Base-by-base conservation (phyloP, 2,797 vertebrate species). In the Oreochromis grahami region DNA sequence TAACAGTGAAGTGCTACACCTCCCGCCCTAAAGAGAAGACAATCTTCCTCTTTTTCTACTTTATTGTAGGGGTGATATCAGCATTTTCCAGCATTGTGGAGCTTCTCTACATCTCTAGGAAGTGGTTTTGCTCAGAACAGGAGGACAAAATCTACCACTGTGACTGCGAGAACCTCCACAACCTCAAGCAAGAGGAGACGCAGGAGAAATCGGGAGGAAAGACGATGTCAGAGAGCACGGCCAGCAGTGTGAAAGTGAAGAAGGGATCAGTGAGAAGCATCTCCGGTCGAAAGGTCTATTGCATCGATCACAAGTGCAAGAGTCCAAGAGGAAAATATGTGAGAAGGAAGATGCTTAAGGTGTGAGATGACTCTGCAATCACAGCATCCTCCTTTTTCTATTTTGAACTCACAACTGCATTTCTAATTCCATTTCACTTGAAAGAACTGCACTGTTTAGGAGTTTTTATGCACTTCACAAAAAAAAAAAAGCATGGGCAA, bases 21-120 rank as follows among this genome's bases (percentile, higher is more conserved):
- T 98, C 98, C n/a, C 97, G 98, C 4, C 97, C 98, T 9, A 97
- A 97, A 0, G 98, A 99, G 95, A 99, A 98, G 92, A 98, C 98
- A 0, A 74, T 98, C 90, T 98, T 99, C 95, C 96, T 99, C 81
- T 90, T 96, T 89, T 99, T 99, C 94, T 99, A 98, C 95, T 98
- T 98, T 60, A 82, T 83, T 1, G 95, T 98, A 19, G 98, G 98
- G 14, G 84, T 98, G 83, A 65, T 98, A 5, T 96, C 98, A 0
- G 97, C 96, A 0, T 4, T 97, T 58, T 97, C 97, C 92, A 98
- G 97, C 94, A 79, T 96, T 17, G 91, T 81, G 0, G 98, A 99
- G 92, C 91, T 98, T 17, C 63, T 96, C 77, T 93, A 96, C 84
- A 32, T 90, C 86, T 89, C 91, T 24, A 0, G 24, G 1, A 97